Percentiles rank a stretch among this genome's conserved stretches.
Evolutionary conservation across 1,140 invertebrate species (phyloP).

Genomic region (Drosophila ananassae): DNA sequence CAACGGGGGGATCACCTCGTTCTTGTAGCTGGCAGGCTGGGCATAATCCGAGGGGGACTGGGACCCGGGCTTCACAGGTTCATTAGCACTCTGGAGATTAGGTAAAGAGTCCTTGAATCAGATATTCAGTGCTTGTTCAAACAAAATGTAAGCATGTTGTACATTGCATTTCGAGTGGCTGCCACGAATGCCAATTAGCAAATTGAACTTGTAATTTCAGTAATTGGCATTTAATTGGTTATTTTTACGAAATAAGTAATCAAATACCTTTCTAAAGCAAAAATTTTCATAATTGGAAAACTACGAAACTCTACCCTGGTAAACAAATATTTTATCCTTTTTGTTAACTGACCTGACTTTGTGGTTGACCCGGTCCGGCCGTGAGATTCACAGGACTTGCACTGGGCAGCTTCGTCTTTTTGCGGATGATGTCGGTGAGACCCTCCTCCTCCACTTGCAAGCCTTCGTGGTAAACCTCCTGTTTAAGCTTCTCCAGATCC

Average conservation of each 20-base stretch:
- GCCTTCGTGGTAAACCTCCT: conserved; percentile 91
- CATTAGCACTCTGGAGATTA: conserved; percentile 60
- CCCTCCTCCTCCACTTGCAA: conserved; percentile 93
- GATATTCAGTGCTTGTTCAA: not conserved
- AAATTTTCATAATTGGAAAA: too few species aligned
- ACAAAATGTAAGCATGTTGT: not conserved
- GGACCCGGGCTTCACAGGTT: conserved; percentile 59
- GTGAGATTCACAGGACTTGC: conserved; percentile 17
- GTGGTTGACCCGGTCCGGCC: conserved; percentile 64
- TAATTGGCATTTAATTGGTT: not conserved
- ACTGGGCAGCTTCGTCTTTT: conserved; percentile 87
- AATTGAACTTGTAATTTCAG: not conserved
- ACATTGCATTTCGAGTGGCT: not conserved
- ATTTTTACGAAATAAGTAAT: not conserved
- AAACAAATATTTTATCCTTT: too few species aligned
- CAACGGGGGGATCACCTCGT: conserved; percentile 55
- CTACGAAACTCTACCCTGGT: too few species aligned
- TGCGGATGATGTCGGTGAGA: conserved; percentile 88
- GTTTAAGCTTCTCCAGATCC: conserved; percentile 90
- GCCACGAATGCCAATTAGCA: not conserved
- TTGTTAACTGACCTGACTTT: conserved; percentile 40
- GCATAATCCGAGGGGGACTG: conserved; percentile 55
- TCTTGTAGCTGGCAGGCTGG: conserved; percentile 66
- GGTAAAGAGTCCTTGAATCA: not conserved
- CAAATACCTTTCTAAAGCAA: not conserved